Conservation (phyloP, 2,113 vertebrate genomes). For the Dolichallabes microphthalmus region DNA sequence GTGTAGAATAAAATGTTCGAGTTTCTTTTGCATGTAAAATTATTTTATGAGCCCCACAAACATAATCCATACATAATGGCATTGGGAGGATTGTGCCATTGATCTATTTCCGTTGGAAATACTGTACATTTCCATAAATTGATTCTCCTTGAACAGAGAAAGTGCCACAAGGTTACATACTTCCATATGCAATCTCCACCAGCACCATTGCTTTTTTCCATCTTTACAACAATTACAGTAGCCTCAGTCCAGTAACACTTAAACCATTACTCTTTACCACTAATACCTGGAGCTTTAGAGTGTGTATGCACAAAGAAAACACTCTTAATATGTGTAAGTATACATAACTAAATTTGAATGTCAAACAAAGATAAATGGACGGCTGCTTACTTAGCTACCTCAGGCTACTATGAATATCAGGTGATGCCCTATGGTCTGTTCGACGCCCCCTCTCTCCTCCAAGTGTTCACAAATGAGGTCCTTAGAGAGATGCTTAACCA, state of each 20-base stretch:
- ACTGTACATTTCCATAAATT: background rate
- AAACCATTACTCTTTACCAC: background rate
- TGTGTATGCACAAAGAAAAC: background rate
- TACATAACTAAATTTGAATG: background rate
- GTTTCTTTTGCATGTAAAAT: background rate
- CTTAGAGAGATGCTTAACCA: background rate
- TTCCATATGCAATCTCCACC: background rate
- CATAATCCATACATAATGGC: background rate
- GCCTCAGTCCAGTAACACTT: background rate
- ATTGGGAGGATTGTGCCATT: background rate
- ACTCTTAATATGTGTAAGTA: background rate
- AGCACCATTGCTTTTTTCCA: background rate
- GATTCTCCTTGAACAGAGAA: background rate
- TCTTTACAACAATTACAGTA: background rate
- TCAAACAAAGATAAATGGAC: background rate
- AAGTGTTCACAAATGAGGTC: conserved; percentile 8
- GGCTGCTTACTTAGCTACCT: background rate
- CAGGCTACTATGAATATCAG: background rate
- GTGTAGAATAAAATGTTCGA: background rate
- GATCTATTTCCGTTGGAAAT: background rate
- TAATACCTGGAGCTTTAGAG: background rate
- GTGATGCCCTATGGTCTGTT: background rate
- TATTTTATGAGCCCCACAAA: background rate
- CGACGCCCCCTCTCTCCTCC: background rate
- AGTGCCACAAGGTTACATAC: background rate